Evolutionary conservation across 2,888 invertebrate species (phyloP), one percentile per base, ranked within the genome.

Genomic region (Lepeophtheirus nordmannii): DNA sequence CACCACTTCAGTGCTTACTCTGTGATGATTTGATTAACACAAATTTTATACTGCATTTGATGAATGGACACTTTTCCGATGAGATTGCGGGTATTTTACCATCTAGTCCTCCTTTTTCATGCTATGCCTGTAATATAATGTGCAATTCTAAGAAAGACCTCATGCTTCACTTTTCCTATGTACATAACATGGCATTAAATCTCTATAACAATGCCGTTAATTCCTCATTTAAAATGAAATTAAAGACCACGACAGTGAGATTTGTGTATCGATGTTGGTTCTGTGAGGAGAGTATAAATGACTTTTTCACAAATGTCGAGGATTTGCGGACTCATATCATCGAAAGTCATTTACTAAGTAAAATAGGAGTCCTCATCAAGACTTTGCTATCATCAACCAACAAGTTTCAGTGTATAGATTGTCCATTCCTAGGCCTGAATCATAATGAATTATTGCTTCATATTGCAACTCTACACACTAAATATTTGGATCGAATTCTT

Each of bases 191-290:
- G 53, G 53, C 53, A 14, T 17, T 46, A 1, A 46, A 46, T 46
- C 53, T 46, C 53, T 46, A 46, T 8, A 46, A 46, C 53, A 46
- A 46, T 3, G 53, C 53, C 53, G 53, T 46, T 8, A 14, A 46
- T 14, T 46, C 53, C 53, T 5, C 14, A 46, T 30, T 30, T 30
- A 30, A 30, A 7, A 30, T 7, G 2, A 30, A 30, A 30, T 5
- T 30, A 30, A 46, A 46, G 8, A 3, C 17, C 1, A 14, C 14
- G 8, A 8, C 3, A n/a, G n/a, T 14, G 17, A 17, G 17, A 46
- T n/a, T 46, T 14, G 53, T 46, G 53, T 17, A 46, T 46, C 53
- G 53, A n/a, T 46, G 53, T 46, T 46, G 53, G 53, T 17, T 46
- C 53, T 46, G 53, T 17, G n/a, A n/a, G 14, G 53, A 46, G 1